Conservation (phyloP, 2,888 invertebrate species). For the Oegoconia quadripuncta region DNA sequence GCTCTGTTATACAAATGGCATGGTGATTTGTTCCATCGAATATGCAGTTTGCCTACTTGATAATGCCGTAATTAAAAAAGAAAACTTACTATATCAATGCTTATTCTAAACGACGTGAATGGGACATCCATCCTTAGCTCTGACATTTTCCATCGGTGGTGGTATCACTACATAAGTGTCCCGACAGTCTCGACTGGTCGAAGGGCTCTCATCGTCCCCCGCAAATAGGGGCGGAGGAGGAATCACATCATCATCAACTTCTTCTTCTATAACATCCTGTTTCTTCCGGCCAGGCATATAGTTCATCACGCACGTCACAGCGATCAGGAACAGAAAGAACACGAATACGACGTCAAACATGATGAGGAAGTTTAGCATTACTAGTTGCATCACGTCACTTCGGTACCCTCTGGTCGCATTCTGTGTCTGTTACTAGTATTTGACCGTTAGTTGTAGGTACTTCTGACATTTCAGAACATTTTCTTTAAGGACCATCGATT, state of each 20-base stretch:
- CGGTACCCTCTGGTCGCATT: slow-evolving; percentile 54
- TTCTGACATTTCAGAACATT: slow-evolving; percentile 1
- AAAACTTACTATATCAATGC: slow-evolving; percentile 50
- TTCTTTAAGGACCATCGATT: background rate
- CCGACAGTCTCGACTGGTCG: slow-evolving; percentile 61
- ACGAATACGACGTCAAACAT: slow-evolving; percentile 94
- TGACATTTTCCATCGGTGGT: slow-evolving; percentile 58
- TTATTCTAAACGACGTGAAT: slow-evolving; percentile 72
- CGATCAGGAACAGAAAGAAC: slow-evolving; percentile 91
- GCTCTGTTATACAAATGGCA: too few species aligned
- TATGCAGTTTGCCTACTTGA: slow-evolving; percentile 4
- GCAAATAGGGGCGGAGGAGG: slow-evolving; percentile 72
- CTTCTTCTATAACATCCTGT: slow-evolving; percentile 70
- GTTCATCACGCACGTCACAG: slow-evolving; percentile 89
- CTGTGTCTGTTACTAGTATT: slow-evolving; percentile 36
- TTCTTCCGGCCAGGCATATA: slow-evolving; percentile 83
- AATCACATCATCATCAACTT: slow-evolving; percentile 69
- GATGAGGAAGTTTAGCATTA: slow-evolving; percentile 91
- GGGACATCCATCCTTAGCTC: slow-evolving; percentile 67
- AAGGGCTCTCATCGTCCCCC: slow-evolving; percentile 47
- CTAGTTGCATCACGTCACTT: slow-evolving; percentile 85
- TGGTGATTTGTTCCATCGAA: too few species aligned
- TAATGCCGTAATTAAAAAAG: background rate
- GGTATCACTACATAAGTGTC: slow-evolving; percentile 74
- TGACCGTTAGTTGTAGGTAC: background rate